Conservation (phyloP, 2,888 invertebrate genomes). For the Allygus modestus region DNA sequence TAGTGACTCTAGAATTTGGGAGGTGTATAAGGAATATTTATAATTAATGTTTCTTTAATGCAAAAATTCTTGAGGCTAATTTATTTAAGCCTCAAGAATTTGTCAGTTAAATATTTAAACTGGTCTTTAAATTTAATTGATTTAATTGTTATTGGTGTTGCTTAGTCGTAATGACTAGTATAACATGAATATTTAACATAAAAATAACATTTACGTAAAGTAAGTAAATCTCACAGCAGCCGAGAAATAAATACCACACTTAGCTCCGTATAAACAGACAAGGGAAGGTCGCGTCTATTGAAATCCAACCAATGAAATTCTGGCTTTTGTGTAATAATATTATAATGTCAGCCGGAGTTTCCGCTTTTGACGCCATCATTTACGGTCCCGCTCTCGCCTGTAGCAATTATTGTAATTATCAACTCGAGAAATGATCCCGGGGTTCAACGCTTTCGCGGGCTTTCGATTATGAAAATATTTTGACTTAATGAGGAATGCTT, state of each 20-base stretch:
- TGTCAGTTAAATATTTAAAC: no score
- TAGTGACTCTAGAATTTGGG: no score
- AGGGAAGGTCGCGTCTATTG: slow-evolving; percentile 19
- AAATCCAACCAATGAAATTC: slow-evolving; percentile 38
- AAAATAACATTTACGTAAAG: no score
- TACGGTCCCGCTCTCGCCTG: neutral
- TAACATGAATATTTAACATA: no score
- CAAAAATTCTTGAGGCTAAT: no score
- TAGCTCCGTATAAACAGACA: slow-evolving; percentile 26
- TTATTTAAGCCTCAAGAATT: no score
- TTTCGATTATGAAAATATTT: slow-evolving; percentile 41
- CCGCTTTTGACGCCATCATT: slow-evolving; percentile 35
- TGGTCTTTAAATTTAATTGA: no score
- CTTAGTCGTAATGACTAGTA: no score
- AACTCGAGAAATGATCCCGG: slow-evolving; percentile 38
- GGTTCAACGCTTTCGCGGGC: slow-evolving; percentile 16
- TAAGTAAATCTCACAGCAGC: neutral
- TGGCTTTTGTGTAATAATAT: slow-evolving; percentile 41
- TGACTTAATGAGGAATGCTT: slow-evolving; percentile 43
- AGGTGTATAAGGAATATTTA: no score
- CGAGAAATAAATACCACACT: neutral
- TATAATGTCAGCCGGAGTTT: slow-evolving; percentile 39
- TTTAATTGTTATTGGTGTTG: no score
- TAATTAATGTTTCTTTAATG: no score
- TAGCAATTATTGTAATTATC: slow-evolving; percentile 43